These are phyloP conservation scores for Boloria selene DNA, from an alignment of 2,888 invertebrate species.

Conservation along the genomic window DNA sequence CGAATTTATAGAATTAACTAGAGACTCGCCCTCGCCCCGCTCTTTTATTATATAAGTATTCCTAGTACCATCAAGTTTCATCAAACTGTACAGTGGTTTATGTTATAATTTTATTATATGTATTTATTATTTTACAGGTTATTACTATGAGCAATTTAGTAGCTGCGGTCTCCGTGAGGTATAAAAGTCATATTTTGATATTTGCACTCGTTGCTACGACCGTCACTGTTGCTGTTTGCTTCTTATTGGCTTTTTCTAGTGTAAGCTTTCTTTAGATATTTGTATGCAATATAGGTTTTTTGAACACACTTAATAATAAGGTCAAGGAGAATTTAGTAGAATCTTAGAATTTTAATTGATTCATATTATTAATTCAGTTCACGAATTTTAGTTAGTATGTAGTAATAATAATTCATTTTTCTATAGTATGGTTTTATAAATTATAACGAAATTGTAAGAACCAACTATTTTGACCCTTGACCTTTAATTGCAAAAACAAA, in stretches of 20 bases:
- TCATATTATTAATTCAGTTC: no score
- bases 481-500: no score
- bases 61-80: no score
- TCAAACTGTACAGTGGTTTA: no score
- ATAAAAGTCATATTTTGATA: constrained; percentile 43
- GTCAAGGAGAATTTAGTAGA: no score
- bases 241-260: constrained; percentile 46
- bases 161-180: constrained; percentile 43
- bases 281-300: not conserved
- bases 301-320: no score
- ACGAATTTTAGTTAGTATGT: not conserved
- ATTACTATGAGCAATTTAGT: constrained; percentile 42
- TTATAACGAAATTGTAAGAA: no score
- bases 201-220: constrained; percentile 47
- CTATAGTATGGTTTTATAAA: not conserved
- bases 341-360: no score
- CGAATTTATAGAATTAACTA: no score
- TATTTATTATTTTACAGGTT: constrained; percentile 43
- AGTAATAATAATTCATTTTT: not conserved
- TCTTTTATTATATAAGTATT: no score
- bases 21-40: no score
- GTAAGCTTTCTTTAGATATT: constrained; percentile 30
- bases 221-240: constrained; percentile 46
- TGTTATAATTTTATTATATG: not conserved
- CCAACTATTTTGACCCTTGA: no score